phyloP scores from a whole-genome alignment of 1,140 invertebrate genomes.

The Drosophila kurseongensis region DNA sequence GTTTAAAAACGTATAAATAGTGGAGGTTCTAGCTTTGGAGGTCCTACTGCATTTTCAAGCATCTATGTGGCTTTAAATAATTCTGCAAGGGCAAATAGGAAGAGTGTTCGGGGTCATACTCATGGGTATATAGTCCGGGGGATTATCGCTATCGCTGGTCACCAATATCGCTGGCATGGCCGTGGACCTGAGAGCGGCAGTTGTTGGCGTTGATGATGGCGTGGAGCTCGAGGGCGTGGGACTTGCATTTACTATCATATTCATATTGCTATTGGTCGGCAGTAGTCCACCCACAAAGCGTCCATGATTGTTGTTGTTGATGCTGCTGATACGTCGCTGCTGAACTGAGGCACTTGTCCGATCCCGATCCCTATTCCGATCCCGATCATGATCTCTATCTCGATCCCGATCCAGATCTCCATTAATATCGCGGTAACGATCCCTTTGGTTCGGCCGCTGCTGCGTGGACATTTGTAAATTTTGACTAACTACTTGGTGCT shows the following conservation, averaged over 20 bases:
- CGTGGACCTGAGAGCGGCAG: constrained; percentile 68
- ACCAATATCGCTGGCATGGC: constrained; percentile 73
- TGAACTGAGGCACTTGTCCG: constrained; percentile 38
- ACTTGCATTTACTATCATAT: constrained; percentile 49
- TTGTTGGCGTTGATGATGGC: constrained; percentile 68
- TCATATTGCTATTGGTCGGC: constrained; percentile 62
- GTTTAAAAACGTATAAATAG: too few relatives aligned
- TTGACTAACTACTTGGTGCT: constrained; percentile 81
- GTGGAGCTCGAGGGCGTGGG: constrained; percentile 49
- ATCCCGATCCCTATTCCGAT: constrained; percentile 11
- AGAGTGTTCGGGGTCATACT: constrained; percentile 41
- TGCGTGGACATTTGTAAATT: constrained; percentile 75
- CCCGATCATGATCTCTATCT: constrained; percentile 11
- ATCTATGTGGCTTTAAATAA: too few relatives aligned
- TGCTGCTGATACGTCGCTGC: constrained; percentile 49
- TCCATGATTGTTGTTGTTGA: constrained; percentile 47
- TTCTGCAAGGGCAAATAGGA: neutral
- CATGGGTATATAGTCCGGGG: constrained; percentile 83
- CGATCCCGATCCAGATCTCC: constrained; percentile 1
- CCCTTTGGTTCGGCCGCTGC: constrained; percentile 21
- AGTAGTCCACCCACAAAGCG: constrained; percentile 59
- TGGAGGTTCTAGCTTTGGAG: too few relatives aligned
- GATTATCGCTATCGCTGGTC: constrained; percentile 79
- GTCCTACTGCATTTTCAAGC: too few relatives aligned
- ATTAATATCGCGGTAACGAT: constrained; percentile 5